Conservation (phyloP, 2,888 invertebrate genomes). For the Venustoraphidia nigricollis region DNA sequence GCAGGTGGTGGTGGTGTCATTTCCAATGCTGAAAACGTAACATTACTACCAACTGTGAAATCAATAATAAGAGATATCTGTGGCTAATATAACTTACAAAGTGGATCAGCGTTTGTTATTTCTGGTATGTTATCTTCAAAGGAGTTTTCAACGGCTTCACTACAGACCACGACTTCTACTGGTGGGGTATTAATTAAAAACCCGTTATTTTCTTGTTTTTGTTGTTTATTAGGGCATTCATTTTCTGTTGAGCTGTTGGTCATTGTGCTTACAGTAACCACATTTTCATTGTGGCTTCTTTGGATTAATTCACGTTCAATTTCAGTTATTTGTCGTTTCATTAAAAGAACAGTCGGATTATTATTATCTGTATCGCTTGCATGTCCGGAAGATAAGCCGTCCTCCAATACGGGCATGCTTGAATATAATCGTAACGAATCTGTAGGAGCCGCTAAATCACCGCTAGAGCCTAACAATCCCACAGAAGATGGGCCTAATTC, state of each 20-base stretch:
- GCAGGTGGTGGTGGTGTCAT: constrained; percentile 61
- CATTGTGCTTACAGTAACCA: neutral
- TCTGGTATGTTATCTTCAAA: constrained; percentile 3
- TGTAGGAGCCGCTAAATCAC: constrained; percentile 41
- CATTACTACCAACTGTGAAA: neutral
- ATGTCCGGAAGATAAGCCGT: constrained; percentile 86
- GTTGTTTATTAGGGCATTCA: neutral
- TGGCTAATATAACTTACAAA: neutral
- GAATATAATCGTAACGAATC: constrained; percentile 52
- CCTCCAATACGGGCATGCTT: constrained; percentile 84
- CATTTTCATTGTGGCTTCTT: constrained; percentile 32
- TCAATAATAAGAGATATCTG: neutral
- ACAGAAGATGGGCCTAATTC: constrained; percentile 32
- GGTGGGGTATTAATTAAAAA: neutral
- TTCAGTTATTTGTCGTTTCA: constrained; percentile 56
- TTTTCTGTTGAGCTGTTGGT: neutral
- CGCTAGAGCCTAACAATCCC: constrained; percentile 28
- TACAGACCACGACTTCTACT: neutral
- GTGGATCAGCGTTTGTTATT: constrained; percentile 1
- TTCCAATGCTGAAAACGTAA: constrained; percentile 16
- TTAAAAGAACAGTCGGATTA: constrained; percentile 51
- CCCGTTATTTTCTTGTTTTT: neutral
- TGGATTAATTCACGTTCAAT: constrained; percentile 53
- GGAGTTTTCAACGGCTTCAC: constrained; percentile 1
- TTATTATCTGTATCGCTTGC: constrained; percentile 86